Evolutionary conservation across 2,797 vertebrate species (phyloP).

Genomic region (Petrocephalus sullivani): DNA sequence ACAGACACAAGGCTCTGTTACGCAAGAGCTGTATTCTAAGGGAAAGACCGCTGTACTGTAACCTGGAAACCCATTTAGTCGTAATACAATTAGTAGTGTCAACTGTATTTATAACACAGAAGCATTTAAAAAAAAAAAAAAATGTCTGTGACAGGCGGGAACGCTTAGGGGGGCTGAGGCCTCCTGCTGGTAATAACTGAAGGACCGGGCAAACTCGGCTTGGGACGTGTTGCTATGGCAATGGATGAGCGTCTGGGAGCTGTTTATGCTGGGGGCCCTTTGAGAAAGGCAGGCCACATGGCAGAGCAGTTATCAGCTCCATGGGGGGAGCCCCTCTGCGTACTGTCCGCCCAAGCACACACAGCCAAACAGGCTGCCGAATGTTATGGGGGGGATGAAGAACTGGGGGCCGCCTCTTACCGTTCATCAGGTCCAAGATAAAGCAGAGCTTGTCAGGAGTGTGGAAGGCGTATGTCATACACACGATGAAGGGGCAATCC

Average conservation of each 20-base stretch:
- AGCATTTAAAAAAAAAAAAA: not conserved
- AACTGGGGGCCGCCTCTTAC: conserved; percentile 52
- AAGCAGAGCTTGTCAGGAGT: conserved; percentile 98
- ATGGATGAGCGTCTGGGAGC: not conserved
- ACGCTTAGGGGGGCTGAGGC: not conserved
- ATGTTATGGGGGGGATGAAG: not conserved
- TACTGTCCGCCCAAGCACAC: not conserved
- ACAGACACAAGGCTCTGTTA: not conserved
- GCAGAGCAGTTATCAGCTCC: not conserved
- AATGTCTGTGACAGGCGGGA: not conserved
- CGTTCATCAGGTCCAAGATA: conserved; percentile 98
- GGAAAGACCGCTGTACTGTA: not conserved
- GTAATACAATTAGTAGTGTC: not conserved
- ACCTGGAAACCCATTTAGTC: conserved; percentile 14
- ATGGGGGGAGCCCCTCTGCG: not conserved
- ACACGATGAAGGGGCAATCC: conserved; percentile 98
- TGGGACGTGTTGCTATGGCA: not conserved
- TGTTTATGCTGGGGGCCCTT: not conserved
- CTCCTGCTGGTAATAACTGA: not conserved
- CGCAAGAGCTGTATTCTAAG: not conserved
- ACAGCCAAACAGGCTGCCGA: not conserved
- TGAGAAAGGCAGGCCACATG: not conserved
- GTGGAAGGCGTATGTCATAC: conserved; percentile 99
- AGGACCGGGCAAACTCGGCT: not conserved
- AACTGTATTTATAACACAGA: conserved; percentile 6